Conservation (phyloP, 2,888 invertebrate genomes). For the Ephialtes manifestator region DNA sequence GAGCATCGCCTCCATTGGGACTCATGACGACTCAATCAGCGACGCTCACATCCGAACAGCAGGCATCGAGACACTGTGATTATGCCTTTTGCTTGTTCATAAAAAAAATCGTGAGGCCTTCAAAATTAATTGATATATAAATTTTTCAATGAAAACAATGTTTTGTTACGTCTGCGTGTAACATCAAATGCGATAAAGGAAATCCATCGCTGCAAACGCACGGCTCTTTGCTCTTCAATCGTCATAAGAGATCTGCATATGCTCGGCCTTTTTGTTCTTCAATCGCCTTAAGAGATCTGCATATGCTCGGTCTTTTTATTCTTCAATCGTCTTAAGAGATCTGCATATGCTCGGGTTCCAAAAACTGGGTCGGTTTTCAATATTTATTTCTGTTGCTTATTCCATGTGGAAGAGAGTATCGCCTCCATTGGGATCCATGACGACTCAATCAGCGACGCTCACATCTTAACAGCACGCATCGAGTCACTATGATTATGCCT, state of each 20-base stretch:
- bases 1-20: conserved; percentile 56
- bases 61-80: background rate
- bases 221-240: too few relatives aligned
- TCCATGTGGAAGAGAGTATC: conserved; percentile 53
- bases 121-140: conserved; percentile 10
- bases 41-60: background rate
- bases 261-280: too few relatives aligned
- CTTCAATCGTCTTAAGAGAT: too few relatives aligned
- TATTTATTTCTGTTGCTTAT: conserved; percentile 67
- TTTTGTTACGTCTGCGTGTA: conserved; percentile 4
- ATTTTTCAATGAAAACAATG: background rate
- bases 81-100: conserved; percentile 28
- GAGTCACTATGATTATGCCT: background rate
- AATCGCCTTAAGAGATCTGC: too few relatives aligned
- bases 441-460: conserved; percentile 67
- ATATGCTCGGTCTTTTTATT: too few relatives aligned
- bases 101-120: conserved; percentile 1
- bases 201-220: too few relatives aligned
- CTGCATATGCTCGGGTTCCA: too few relatives aligned
- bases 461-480: background rate
- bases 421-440: conserved; percentile 65
- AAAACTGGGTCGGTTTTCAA: too few relatives aligned
- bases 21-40: conserved; percentile 70
- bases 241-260: too few relatives aligned
- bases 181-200: too few relatives aligned